Evolutionary conservation across 2,888 invertebrate genomes (phyloP).

Genomic region (Alentia gelatinosa): DNA sequence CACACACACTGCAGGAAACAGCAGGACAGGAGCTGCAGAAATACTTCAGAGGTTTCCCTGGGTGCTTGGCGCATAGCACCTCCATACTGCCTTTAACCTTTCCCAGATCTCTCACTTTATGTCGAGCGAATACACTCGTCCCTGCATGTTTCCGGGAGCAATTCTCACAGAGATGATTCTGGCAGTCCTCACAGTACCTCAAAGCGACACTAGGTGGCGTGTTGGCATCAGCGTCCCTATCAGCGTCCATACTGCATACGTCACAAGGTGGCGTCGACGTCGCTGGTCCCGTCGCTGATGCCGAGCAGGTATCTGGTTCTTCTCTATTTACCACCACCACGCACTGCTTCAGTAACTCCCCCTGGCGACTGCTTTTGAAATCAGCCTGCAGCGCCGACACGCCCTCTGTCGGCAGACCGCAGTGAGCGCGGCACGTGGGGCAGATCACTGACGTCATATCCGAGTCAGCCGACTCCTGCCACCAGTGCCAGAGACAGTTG

Average conservation of each 20-base stretch:
- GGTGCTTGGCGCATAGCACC: constrained; percentile 20
- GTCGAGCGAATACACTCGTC: background rate
- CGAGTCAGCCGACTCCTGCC: constrained; percentile 40
- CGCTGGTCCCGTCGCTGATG: background rate
- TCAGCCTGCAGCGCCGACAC: background rate
- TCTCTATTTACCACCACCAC: background rate
- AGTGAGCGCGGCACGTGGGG: constrained; percentile 12
- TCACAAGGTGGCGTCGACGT: constrained; percentile 6
- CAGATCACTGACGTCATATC: background rate
- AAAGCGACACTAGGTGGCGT: background rate
- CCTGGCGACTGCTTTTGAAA: background rate
- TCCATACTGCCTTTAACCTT: background rate
- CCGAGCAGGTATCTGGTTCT: background rate
- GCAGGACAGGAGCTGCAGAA: constrained; percentile 8
- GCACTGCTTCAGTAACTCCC: constrained; percentile 7
- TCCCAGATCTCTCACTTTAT: background rate
- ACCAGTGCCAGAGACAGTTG: constrained; percentile 41
- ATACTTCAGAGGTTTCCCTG: background rate
- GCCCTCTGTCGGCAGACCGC: constrained; percentile 23
- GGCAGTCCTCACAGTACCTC: constrained; percentile 14
- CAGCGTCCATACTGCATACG: constrained; percentile 24
- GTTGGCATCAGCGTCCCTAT: background rate
- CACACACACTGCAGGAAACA: constrained; percentile 13
- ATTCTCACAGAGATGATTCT: background rate
- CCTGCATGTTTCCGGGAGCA: background rate